A percentile compares a stretch with the other conserved stretches of the same genome.
Conservation (phyloP, 2,113 vertebrate genomes). For the Ramphastos sulfuratus region DNA sequence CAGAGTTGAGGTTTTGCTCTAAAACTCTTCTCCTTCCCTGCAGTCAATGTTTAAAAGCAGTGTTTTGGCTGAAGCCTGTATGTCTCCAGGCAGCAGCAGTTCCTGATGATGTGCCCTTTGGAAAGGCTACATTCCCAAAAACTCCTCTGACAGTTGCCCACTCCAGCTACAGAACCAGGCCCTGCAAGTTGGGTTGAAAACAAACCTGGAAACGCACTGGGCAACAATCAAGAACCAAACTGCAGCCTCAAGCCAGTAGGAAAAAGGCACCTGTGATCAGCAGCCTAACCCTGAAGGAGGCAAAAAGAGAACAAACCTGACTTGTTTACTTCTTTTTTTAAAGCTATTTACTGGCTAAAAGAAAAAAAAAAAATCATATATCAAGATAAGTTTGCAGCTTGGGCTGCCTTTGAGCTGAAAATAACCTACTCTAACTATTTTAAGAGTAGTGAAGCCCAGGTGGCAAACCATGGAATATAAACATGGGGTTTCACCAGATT, state of each 20-base stretch:
- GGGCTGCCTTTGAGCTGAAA: neutral
- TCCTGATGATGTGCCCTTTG: neutral
- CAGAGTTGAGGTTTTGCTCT: neutral
- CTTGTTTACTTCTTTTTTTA: neutral
- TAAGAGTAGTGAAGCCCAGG: neutral
- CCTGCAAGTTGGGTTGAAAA: neutral
- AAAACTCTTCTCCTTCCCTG: neutral
- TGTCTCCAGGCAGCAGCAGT: neutral
- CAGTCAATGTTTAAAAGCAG: neutral
- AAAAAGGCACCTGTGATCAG: neutral
- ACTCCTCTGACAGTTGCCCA: too few species aligned
- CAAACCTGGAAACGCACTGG: neutral
- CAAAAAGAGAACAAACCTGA: neutral
- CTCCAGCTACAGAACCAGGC: neutral
- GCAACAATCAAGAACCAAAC: neutral
- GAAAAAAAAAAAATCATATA: neutral
- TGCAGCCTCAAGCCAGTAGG: neutral
- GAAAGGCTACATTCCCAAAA: neutral
- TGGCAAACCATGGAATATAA: neutral
- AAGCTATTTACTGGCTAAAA: neutral
- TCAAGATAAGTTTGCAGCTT: neutral
- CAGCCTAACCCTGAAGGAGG: neutral
- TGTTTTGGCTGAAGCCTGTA: neutral
- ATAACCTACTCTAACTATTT: neutral
- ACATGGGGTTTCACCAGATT: neutral